A percentile compares a stretch with the other conserved stretches of the same genome.
Conservation (phyloP, 2,888 invertebrate species). For the Dioctria linearis region DNA sequence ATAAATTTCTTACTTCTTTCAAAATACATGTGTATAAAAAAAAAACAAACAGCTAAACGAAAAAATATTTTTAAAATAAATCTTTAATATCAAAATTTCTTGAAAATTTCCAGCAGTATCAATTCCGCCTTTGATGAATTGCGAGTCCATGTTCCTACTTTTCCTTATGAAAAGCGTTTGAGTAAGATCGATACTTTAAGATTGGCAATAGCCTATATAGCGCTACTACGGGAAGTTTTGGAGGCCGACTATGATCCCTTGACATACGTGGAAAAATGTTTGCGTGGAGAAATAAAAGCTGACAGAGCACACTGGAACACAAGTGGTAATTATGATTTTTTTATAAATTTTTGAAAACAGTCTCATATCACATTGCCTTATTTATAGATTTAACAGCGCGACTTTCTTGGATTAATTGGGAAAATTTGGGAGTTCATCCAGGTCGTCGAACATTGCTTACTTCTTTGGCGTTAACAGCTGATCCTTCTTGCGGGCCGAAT, state of each 20-base stretch:
- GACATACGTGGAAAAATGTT: conserved; percentile 93
- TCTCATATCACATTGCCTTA: conserved; percentile 9
- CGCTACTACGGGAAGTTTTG: conserved; percentile 89
- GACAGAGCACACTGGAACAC: conserved; percentile 96
- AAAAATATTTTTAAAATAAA: background rate
- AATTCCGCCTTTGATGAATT: conserved; percentile 99
- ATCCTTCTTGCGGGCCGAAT: conserved; percentile 68
- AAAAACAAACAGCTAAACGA: too few relatives aligned
- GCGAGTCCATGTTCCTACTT: conserved; percentile 97
- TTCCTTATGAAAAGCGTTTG: conserved; percentile 97
- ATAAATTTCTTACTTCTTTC: conserved; percentile 68
- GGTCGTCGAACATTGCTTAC: conserved; percentile 87
- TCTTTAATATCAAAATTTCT: conserved; percentile 40
- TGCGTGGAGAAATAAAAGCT: conserved; percentile 90
- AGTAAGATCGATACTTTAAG: conserved; percentile 99
- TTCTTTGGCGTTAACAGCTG: conserved; percentile 84
- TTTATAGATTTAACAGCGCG: conserved; percentile 93
- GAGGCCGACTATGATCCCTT: conserved; percentile 92
- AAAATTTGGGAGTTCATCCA: conserved; percentile 95
- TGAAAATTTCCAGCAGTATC: conserved; percentile 88
- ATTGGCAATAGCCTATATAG: conserved; percentile 97
- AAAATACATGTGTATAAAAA: background rate
- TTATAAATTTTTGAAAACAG: background rate
- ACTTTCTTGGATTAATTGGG: conserved; percentile 99
- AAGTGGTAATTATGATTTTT: conserved; percentile 78